Evolutionary conservation across 2,113 vertebrate genomes (phyloP).

Genomic region (Apteryx mantelli): DNA sequence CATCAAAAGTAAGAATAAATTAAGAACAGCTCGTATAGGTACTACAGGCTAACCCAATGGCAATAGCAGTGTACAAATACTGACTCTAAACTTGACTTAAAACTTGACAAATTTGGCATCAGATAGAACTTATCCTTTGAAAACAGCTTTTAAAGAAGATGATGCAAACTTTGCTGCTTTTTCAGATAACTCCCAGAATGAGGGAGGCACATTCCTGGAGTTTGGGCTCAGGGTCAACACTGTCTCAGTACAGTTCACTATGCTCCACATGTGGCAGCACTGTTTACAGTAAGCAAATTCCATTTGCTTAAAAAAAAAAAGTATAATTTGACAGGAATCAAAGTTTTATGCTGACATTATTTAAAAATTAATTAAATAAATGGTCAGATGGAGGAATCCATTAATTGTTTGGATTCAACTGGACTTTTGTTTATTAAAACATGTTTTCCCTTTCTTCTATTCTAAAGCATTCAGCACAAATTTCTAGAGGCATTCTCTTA

Average conservation of each 20-base stretch:
- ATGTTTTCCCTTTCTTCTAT: background rate
- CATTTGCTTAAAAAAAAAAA: background rate
- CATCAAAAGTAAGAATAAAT: background rate
- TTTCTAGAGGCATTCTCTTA: background rate
- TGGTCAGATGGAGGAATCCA: background rate
- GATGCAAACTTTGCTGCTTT: background rate
- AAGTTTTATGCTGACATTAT: background rate
- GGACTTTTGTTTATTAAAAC: background rate
- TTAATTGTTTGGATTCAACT: background rate
- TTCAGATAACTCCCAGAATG: background rate
- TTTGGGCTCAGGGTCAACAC: background rate
- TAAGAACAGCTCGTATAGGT: background rate
- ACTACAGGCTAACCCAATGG: background rate
- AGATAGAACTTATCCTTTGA: background rate
- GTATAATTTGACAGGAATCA: background rate
- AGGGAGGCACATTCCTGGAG: background rate
- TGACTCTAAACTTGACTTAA: background rate
- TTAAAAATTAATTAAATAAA: background rate
- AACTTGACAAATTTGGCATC: background rate
- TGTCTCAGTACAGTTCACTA: background rate
- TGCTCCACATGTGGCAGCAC: background rate
- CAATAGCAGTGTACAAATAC: background rate
- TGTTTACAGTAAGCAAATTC: background rate
- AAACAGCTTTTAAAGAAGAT: background rate
- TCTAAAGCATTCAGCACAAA: background rate